Conservation (phyloP, 2,888 invertebrate genomes). For the Aphidius colemani region DNA sequence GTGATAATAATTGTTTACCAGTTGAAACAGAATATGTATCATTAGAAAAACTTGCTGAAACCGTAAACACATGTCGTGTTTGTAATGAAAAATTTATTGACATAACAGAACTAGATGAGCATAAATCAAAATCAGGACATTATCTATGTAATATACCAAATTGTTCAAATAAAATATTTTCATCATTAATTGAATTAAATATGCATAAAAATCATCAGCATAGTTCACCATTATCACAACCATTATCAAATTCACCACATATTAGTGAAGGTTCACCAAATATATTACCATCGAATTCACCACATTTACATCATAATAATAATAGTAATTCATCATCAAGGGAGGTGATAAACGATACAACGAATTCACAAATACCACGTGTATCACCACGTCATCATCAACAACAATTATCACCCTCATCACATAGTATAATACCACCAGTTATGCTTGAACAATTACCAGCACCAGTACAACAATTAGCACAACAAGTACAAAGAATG, state of each 20-base stretch:
- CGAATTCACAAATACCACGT: slow-evolving; percentile 40
- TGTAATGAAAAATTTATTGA: slow-evolving; percentile 68
- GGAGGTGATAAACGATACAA: slow-evolving; percentile 39
- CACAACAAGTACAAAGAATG: slow-evolving; percentile 58
- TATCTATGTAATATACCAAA: slow-evolving; percentile 61
- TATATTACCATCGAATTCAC: slow-evolving; percentile 37
- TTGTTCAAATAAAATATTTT: slow-evolving; percentile 52
- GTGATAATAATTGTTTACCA: slow-evolving; percentile 30
- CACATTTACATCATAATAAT: slow-evolving; percentile 45
- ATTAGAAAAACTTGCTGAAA: slow-evolving; percentile 66
- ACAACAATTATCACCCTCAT: slow-evolving; percentile 43
- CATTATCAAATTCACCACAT: slow-evolving; percentile 41
- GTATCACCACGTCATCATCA: slow-evolving; percentile 47
- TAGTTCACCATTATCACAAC: slow-evolving; percentile 44
- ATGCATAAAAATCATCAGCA: slow-evolving; percentile 54
- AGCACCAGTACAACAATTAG: slow-evolving; percentile 57
- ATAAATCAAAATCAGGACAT: slow-evolving; percentile 65
- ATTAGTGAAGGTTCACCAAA: slow-evolving; percentile 40
- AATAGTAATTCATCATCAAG: slow-evolving; percentile 45
- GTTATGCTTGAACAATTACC: slow-evolving; percentile 56
- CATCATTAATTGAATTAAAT: slow-evolving; percentile 46
- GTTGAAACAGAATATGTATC: slow-evolving; percentile 68
- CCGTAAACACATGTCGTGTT: slow-evolving; percentile 66
- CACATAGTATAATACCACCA: slow-evolving; percentile 44
- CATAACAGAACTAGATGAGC: slow-evolving; percentile 63